Conservation (phyloP, 2,113 vertebrate genomes). For the Nanorana parkeri region DNA sequence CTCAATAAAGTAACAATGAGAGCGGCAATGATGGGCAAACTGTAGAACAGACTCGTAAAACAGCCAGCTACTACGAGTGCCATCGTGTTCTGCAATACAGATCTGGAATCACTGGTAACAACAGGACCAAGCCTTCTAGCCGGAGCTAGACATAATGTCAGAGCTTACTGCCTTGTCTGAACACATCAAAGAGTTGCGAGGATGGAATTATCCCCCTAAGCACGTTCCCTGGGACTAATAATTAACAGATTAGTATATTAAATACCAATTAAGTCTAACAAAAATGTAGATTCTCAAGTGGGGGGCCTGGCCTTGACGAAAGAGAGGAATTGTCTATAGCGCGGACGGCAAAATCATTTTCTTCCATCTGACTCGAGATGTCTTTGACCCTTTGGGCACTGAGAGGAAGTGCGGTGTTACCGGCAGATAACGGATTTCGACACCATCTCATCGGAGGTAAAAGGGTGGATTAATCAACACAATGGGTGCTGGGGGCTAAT, state of each 20-base stretch:
- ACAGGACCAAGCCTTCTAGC: background rate
- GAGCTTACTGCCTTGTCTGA: slow-evolving; percentile 30
- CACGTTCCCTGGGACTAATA: slow-evolving; percentile 37
- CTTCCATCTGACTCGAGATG: background rate
- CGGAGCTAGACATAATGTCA: slow-evolving; percentile 15
- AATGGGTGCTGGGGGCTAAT: background rate
- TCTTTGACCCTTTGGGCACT: slow-evolving; percentile 14
- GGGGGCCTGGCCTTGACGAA: background rate
- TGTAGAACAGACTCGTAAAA: no score
- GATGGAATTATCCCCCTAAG: slow-evolving; percentile 31
- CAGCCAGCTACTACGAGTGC: no score
- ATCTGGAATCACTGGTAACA: no score
- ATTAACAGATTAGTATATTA: slow-evolving; percentile 51
- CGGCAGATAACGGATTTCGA: background rate
- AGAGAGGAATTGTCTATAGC: background rate
- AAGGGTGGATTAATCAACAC: background rate
- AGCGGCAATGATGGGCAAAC: no score
- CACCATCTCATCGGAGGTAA: background rate
- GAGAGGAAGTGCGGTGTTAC: background rate
- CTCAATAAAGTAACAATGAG: no score
- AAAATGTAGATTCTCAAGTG: slow-evolving; percentile 46
- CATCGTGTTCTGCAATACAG: no score
- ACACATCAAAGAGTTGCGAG: slow-evolving; percentile 30
- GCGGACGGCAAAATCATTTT: background rate
- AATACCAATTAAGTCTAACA: slow-evolving; percentile 47